Evolutionary conservation across 2,888 invertebrate genomes (phyloP).

Genomic region (Helicoverpa assulta): DNA sequence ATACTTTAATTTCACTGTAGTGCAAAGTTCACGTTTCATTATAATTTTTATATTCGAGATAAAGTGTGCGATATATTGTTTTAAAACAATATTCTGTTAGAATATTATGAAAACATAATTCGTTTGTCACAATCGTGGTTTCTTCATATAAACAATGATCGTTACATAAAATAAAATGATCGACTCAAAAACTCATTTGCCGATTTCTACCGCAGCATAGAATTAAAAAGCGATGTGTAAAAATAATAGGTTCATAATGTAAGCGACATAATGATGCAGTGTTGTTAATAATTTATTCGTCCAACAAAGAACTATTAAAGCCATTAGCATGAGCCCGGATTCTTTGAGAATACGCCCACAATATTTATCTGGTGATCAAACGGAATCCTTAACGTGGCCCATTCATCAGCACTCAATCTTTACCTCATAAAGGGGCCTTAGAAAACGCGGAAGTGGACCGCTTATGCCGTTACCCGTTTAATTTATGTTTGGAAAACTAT

Average conservation of each 20-base stretch:
- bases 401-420: slow-evolving; percentile 84
- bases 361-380: slow-evolving; percentile 87
- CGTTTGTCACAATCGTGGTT: slow-evolving; percentile 35
- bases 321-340: slow-evolving; percentile 78
- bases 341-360: slow-evolving; percentile 72
- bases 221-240: slow-evolving; percentile 44
- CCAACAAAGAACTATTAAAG: slow-evolving; percentile 70
- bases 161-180: slow-evolving; percentile 47
- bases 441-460: slow-evolving; percentile 76
- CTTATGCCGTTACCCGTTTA: slow-evolving; percentile 37
- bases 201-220: slow-evolving; percentile 57
- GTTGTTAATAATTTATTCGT: slow-evolving; percentile 53
- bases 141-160: slow-evolving; percentile 42
- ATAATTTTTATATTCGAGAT: slow-evolving; percentile 48
- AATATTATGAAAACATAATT: slow-evolving; percentile 38
- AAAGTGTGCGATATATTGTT: slow-evolving; percentile 22
- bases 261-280: slow-evolving; percentile 43
- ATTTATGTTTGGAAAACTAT: slow-evolving; percentile 55
- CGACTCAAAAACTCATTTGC: slow-evolving; percentile 60
- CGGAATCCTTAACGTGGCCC: slow-evolving; percentile 74
- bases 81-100: slow-evolving; percentile 13
- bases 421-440: slow-evolving; percentile 79
- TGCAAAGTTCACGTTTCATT: slow-evolving; percentile 48
- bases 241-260: slow-evolving; percentile 58
- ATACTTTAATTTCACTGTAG: slow-evolving; percentile 34